Conservation (phyloP, 2,888 invertebrate genomes). For the Fragum whitleyi region DNA sequence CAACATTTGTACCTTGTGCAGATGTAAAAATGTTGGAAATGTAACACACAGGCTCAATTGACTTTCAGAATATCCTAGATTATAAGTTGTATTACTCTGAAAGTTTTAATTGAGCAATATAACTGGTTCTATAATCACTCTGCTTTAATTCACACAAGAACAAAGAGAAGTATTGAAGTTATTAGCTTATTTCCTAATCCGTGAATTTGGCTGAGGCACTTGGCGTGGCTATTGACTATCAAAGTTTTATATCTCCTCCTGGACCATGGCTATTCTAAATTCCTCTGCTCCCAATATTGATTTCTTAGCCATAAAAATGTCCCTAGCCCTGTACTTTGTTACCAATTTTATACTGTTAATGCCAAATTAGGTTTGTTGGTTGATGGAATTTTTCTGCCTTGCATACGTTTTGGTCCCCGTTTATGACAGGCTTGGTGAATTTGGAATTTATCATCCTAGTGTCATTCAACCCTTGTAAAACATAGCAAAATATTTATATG, state of each 20-base stretch:
- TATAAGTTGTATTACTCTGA: too few relatives aligned
- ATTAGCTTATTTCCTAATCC: neutral
- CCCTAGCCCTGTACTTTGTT: constrained; percentile 3
- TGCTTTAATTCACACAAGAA: neutral
- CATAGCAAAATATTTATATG: too few relatives aligned
- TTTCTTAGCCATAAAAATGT: constrained; percentile 15
- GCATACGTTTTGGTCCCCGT: neutral
- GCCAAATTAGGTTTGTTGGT: constrained; percentile 15
- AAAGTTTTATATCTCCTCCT: constrained; percentile 15
- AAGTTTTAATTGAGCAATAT: too few relatives aligned
- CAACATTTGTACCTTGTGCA: too few relatives aligned
- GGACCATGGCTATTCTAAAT: constrained; percentile 14
- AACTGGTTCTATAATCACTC: too few relatives aligned
- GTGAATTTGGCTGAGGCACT: neutral
- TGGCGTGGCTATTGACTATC: constrained; percentile 17
- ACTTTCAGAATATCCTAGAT: too few relatives aligned
- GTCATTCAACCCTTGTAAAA: too few relatives aligned
- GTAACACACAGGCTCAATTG: too few relatives aligned
- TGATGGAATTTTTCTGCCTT: neutral
- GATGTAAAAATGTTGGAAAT: too few relatives aligned
- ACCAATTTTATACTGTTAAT: constrained; percentile 18
- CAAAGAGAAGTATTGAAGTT: constrained; percentile 1
- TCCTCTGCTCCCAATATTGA: constrained; percentile 21
- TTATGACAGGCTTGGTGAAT: neutral
- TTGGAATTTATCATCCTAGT: too few relatives aligned